Conservation (phyloP, 1,140 invertebrate species). For the Solenopsis invicta region DNA sequence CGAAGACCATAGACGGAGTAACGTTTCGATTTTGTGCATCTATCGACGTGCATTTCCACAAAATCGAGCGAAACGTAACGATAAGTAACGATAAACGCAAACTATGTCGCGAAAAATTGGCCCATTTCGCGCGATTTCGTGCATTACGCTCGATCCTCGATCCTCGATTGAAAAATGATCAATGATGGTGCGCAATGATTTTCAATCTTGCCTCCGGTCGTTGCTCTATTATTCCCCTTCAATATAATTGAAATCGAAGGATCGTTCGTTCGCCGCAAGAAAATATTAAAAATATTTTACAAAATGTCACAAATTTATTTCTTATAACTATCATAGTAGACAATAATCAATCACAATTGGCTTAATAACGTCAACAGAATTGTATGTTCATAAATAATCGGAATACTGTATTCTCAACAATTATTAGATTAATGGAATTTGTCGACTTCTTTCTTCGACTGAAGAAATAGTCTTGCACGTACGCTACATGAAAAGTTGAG, state of each 20-base stretch:
- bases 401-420: conserved; percentile 59
- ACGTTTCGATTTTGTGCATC: background rate
- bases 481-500: background rate
- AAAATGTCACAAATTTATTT: conserved; percentile 79
- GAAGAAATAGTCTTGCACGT: background rate
- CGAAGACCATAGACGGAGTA: background rate
- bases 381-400: conserved; percentile 33
- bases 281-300: conserved; percentile 58
- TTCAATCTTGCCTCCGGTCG: background rate
- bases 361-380: conserved; percentile 41
- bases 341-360: conserved; percentile 80
- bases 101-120: background rate
- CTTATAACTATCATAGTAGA: conserved; percentile 71
- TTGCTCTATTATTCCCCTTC: background rate
- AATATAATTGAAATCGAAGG: conserved; percentile 19
- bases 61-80: background rate
- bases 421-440: conserved; percentile 3
- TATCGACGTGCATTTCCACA: background rate
- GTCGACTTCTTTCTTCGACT: background rate
- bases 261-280: background rate
- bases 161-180: conserved; percentile 1
- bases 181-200: background rate
- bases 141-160: background rate
- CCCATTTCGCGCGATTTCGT: background rate
- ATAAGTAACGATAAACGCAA: background rate